Evolutionary conservation across 2,888 invertebrate genomes (phyloP).

Genomic region (Mesopsocus fuscifrons): DNA sequence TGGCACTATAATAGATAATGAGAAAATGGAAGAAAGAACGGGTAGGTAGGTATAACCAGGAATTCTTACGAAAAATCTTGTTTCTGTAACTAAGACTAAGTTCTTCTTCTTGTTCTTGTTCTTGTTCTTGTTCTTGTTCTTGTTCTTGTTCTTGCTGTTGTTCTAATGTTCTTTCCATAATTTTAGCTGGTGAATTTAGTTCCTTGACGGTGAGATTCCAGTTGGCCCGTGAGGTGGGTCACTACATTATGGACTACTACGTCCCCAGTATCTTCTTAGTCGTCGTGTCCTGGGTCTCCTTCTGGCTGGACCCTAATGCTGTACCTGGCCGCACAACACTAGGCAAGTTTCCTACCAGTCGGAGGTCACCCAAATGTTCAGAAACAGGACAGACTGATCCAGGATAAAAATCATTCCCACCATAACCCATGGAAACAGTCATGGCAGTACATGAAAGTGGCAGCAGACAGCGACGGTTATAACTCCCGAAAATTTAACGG

Average conservation of each 20-base stretch:
- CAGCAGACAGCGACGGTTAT: neutral
- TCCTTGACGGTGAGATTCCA: constrained; percentile 60
- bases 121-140: too few species aligned
- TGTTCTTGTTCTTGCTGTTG: too few species aligned
- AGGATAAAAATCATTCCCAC: neutral
- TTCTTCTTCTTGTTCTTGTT: too few species aligned
- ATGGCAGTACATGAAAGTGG: neutral
- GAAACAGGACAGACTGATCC: neutral
- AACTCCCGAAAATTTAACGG: constrained; percentile 4
- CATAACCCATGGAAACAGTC: too few species aligned
- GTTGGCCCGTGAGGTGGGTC: constrained; percentile 62
- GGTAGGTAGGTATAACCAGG: too few species aligned
- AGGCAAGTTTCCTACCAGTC: too few species aligned
- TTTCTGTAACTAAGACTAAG: too few species aligned
- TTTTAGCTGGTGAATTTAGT: constrained; percentile 66
- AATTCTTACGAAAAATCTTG: too few species aligned
- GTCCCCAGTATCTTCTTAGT: constrained; percentile 74
- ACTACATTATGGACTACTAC: constrained; percentile 75
- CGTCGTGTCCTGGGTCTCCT: constrained; percentile 74
- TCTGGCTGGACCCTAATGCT: constrained; percentile 75
- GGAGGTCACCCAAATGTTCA: too few species aligned
- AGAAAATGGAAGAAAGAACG: too few species aligned
- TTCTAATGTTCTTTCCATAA: too few species aligned
- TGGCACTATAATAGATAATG: constrained; percentile 1
- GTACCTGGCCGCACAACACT: constrained; percentile 64